Evolutionary conservation across 2,888 invertebrate genomes (phyloP).

Genomic region (Dinocampus coccinellae): DNA sequence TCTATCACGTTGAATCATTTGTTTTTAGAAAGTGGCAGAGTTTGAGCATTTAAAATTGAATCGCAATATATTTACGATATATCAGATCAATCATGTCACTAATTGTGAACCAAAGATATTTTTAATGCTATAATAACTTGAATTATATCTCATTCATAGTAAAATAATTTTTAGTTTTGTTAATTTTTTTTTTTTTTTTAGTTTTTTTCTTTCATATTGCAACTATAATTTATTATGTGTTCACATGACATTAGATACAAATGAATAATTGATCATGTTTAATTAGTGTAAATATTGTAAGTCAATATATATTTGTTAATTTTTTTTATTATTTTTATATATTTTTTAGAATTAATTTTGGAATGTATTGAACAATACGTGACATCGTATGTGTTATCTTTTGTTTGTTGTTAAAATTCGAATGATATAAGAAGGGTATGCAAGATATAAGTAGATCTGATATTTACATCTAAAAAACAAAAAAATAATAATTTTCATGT

Average conservation of each 20-base stretch:
- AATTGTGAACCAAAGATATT: constrained; percentile 50
- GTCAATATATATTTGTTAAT: background rate
- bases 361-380: background rate
- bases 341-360: background rate
- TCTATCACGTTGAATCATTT: background rate
- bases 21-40: constrained; percentile 16
- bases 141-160: constrained; percentile 33
- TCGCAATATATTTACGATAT: constrained; percentile 8
- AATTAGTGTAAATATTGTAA: constrained; percentile 40
- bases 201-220: no score
- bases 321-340: background rate
- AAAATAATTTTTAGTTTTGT: no score
- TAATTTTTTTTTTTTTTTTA: constrained; percentile 19
- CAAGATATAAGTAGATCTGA: background rate
- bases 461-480: background rate
- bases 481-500: background rate
- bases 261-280: constrained; percentile 3
- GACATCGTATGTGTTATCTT: background rate
- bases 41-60: background rate
- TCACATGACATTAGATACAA: constrained; percentile 46
- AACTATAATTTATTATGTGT: constrained; percentile 42
- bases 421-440: background rate
- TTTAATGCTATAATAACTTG: constrained; percentile 39
- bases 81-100: constrained; percentile 43
- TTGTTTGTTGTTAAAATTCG: background rate